Evolutionary conservation across 2,113 vertebrate species (phyloP), one percentile per base, ranked within the genome.

Genomic region (Tachysurus fulvidraco): DNA sequence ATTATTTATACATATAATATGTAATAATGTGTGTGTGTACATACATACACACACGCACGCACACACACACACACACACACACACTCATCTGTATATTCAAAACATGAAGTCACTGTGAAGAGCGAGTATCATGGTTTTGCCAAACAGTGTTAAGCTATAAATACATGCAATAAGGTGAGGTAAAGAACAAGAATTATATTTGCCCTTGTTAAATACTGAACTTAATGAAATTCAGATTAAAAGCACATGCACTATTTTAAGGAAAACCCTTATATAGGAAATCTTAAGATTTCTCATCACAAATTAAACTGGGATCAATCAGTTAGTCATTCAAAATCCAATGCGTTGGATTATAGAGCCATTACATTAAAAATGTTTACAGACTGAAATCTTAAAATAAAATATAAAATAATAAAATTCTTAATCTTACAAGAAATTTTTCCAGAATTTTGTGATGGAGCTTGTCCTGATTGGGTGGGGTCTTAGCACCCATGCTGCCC

Each of bases 401-500:
- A 3, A n/a, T 17, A 36, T 36, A 36, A 36, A 2, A 4, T 25
- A 41, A 25, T 25, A 3, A 41, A 81, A 23, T 60, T 57, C n/a
- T 81, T 59, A 76, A 11, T 55, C 10, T 30, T 16, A 60, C 46
- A 71, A 86, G 14, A 36, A 46, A 57, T 14, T 59, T 81, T 82
- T 3, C 12, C 30, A 52, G 10, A 81, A 74, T 64, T 57, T 54
- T 73, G 23, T 86, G 85, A 80, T 74, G 1, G 62, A 44, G 41
- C 41, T 62, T 62, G 83, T 88, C 74, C 67, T 83, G 82, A 86
- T 64, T 86, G 59, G 62, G 84, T 81, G 81, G 83, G 89, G 65
- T 83, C 74, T 88, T 76, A 81, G 87, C 87, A 77, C 83, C 87
- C 21, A 83, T 86, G 84, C 89, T 78, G 86, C 62, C 87, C 89